Evolutionary conservation across 2,113 vertebrate genomes (phyloP).

Genomic region (Trichomycterus rosablanca): DNA sequence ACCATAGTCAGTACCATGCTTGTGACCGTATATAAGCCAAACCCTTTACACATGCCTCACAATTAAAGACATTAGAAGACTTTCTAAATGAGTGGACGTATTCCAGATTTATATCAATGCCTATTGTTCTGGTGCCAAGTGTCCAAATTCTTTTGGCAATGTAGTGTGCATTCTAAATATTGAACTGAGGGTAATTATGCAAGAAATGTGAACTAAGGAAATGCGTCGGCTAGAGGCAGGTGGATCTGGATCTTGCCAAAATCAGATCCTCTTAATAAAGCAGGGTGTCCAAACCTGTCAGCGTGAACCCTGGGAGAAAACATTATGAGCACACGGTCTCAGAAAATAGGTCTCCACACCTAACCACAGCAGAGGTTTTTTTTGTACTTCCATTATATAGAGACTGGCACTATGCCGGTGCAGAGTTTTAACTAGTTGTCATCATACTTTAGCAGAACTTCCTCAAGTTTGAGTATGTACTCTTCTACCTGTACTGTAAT

Average conservation of each 20-base stretch:
- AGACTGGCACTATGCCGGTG: slow-evolving; percentile 17
- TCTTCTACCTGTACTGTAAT: neutral
- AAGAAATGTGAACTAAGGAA: neutral
- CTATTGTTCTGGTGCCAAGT: no score
- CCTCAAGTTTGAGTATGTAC: neutral
- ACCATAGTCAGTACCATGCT: no score
- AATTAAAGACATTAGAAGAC: no score
- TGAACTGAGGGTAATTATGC: neutral
- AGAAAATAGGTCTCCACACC: slow-evolving; percentile 9
- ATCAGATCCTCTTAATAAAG: neutral
- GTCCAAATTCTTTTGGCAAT: no score
- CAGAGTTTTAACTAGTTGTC: slow-evolving; percentile 22
- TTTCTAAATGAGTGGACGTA: no score
- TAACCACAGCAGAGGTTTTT: no score
- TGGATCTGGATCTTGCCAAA: neutral
- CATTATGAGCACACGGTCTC: neutral
- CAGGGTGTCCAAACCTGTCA: neutral
- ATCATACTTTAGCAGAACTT: slow-evolving; percentile 20
- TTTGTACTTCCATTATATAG: slow-evolving; percentile 8
- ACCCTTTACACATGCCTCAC: no score
- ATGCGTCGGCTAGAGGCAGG: neutral
- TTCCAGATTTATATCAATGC: no score
- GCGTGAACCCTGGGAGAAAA: neutral
- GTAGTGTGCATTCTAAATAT: neutral
- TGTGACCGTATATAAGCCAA: no score